Percentiles rank a stretch among this genome's conserved stretches.
These are phyloP conservation scores for Heliocidaris tuberculata DNA, from an alignment of 35 echinoderm and acorn worm species.

Conservation along the genomic window DNA sequence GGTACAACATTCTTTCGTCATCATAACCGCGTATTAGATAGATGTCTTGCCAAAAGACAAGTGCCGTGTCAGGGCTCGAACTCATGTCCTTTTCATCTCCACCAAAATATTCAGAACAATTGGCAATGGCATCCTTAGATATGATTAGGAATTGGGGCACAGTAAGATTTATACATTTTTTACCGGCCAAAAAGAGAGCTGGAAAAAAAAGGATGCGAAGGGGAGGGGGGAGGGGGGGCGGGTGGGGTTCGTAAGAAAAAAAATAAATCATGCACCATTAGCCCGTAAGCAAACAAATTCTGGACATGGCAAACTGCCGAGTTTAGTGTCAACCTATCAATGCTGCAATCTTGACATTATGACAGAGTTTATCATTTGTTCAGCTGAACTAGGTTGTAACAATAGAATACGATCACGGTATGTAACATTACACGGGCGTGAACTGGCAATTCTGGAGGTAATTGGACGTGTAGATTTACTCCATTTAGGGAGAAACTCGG, in stretches of 20 bases:
- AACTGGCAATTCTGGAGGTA: conserved; percentile 32
- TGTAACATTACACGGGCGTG: conserved; percentile 19
- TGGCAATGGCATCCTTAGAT: too few species aligned
- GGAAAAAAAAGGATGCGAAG: background rate
- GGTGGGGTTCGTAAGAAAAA: background rate
- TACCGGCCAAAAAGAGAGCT: too few species aligned
- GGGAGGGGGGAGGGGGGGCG: background rate
- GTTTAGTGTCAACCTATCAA: background rate
- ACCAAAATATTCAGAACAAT: too few species aligned
- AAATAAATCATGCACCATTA: background rate
- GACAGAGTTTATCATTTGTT: background rate
- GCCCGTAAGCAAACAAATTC: background rate
- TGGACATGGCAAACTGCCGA: background rate
- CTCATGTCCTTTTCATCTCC: too few species aligned
- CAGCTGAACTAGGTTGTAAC: background rate
- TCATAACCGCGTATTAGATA: too few species aligned
- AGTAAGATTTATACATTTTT: too few species aligned
- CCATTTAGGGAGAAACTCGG: conserved; percentile 2
- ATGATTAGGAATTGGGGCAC: too few species aligned
- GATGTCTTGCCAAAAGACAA: too few species aligned
- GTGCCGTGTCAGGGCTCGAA: too few species aligned
- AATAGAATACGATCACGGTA: conserved; percentile 14
- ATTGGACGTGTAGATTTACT: conserved; percentile 22
- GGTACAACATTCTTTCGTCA: too few species aligned
- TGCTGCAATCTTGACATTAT: background rate